Percentiles rank a stretch among this genome's conserved stretches.
phyloP scores from a whole-genome alignment of 2,797 vertebrate genomes.

The Cuniculus paca region DNA sequence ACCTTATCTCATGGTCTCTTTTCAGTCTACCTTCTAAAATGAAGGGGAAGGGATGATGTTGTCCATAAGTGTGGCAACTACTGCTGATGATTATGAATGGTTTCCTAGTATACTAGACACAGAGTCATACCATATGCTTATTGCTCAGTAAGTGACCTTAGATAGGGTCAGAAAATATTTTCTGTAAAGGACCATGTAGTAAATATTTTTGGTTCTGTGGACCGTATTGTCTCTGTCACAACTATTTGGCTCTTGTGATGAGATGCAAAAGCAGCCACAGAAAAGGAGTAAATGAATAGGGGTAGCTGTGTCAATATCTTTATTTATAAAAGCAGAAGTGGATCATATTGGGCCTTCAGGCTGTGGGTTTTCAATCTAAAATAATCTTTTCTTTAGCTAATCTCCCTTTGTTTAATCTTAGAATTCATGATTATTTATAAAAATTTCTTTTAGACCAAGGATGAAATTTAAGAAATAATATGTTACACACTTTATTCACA shows the following conservation, averaged over 20 bases:
- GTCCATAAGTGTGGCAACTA: background rate
- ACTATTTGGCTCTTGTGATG: background rate
- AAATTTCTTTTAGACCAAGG: background rate
- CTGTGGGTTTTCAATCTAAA: background rate
- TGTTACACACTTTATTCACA: background rate
- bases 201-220: background rate
- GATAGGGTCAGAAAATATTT: background rate
- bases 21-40: background rate
- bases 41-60: background rate
- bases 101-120: background rate
- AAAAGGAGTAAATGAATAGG: background rate
- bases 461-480: constrained; percentile 29
- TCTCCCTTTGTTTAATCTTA: background rate
- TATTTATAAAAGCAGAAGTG: background rate
- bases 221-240: background rate
- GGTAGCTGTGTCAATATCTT: background rate
- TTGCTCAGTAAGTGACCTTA: background rate
- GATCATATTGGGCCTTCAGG: background rate
- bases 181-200: background rate
- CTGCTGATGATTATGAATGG: background rate
- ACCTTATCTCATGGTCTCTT: background rate
- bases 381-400: background rate
- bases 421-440: background rate
- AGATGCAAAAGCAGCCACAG: background rate
- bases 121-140: background rate